These are phyloP conservation scores for Timema cristinae DNA, from an alignment of 2,888 invertebrate genomes.

Conservation along the genomic window DNA sequence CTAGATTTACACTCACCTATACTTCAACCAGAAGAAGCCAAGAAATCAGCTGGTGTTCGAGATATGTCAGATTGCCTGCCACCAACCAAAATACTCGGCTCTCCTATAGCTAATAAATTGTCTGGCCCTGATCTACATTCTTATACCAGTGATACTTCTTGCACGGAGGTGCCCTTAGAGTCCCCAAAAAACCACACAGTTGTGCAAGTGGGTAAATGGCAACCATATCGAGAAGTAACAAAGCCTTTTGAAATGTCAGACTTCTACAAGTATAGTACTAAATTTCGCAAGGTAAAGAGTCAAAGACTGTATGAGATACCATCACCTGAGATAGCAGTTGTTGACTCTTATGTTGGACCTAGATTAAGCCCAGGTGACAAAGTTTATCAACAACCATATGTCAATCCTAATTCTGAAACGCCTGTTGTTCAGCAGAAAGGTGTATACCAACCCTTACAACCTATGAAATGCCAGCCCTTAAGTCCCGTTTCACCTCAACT, in stretches of 20 bases:
- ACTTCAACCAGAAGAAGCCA: neutral
- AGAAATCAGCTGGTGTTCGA: neutral
- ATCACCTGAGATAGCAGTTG: no score
- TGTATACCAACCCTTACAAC: slow-evolving; percentile 49
- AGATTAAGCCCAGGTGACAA: no score
- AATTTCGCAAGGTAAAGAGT: slow-evolving; percentile 62
- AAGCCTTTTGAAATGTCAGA: slow-evolving; percentile 98
- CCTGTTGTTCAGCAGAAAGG: slow-evolving; percentile 40
- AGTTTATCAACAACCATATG: neutral
- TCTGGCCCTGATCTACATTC: neutral
- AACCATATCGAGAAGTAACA: slow-evolving; percentile 87
- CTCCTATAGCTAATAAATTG: neutral
- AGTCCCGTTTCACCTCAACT: slow-evolving; percentile 25
- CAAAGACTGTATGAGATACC: no score
- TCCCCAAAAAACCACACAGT: slow-evolving; percentile 80
- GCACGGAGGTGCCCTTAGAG: slow-evolving; percentile 56
- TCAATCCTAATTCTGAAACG: neutral
- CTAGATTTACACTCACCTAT: neutral
- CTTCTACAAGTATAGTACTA: slow-evolving; percentile 96
- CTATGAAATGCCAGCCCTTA: slow-evolving; percentile 49
- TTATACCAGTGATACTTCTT: slow-evolving; percentile 25
- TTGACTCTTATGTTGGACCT: no score
- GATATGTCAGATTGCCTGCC: neutral
- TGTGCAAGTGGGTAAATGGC: slow-evolving; percentile 83
- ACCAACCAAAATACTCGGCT: no score